Percentiles rank a stretch among this genome's conserved stretches.
phyloP scores from a whole-genome alignment of 2,888 invertebrate species.

The Pseudococcus viburni region DNA sequence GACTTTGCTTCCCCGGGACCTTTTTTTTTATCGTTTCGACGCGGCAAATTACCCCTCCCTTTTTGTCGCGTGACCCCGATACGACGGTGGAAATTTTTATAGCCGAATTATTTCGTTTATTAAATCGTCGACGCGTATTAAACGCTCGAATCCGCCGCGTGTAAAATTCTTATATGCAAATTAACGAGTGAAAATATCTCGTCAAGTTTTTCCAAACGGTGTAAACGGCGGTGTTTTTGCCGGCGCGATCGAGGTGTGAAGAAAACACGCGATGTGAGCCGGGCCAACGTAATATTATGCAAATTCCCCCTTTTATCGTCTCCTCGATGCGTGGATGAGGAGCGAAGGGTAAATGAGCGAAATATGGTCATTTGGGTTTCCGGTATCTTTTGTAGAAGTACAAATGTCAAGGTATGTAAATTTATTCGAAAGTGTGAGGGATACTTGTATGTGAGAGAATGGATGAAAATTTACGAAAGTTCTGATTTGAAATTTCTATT shows the following conservation, averaged over 20 bases:
- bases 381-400: too few species aligned
- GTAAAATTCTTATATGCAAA: constrained; percentile 10
- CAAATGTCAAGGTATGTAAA: too few species aligned
- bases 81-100: background rate
- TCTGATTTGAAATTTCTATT: too few species aligned
- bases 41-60: background rate
- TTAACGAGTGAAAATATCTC: constrained; percentile 10
- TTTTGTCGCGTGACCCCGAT: background rate
- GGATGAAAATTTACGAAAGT: too few species aligned
- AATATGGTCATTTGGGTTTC: too few species aligned
- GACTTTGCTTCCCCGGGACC: background rate
- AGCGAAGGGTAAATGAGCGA: too few species aligned
- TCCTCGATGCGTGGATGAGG: too few species aligned
- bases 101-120: background rate
- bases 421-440: too few species aligned
- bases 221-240: background rate
- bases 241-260: background rate
- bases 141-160: background rate
- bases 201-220: background rate
- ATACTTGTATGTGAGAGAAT: too few species aligned
- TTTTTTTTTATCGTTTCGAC: background rate
- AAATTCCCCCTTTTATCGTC: background rate
- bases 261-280: background rate
- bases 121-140: background rate
- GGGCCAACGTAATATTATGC: background rate